Base-by-base conservation (phyloP, 2,888 invertebrate genomes). In the Marronus borbonicus region DNA sequence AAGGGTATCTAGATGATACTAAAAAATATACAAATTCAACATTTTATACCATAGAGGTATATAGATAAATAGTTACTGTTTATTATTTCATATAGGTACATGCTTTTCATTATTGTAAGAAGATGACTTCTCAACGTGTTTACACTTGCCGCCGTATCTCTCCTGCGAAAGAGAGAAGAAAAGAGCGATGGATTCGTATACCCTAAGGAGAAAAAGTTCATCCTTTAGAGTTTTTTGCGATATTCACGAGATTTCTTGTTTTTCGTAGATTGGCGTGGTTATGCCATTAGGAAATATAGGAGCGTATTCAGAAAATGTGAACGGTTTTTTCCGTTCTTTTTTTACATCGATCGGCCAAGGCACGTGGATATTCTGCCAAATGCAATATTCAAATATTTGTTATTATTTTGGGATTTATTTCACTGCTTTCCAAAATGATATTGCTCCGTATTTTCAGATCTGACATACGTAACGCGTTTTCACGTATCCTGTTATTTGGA, bases 321-420 rank as follows among this genome's bases (percentile, higher is more conserved):
- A 72, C 39, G 39, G 39, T 17, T 72, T 72, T 69, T 72, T 58
- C 28, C 17, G 8, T 55, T 44, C 36, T 24, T 58, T 44, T 58
- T 72, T 58, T 72, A 72, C 24, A 72, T 39, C 39, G 44, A 31
- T 58, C 17, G 72, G 58, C 58, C 36, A 58, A 58, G 72, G 36
- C 36, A 60, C 72, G 72, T 72, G 72, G 72, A 39, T 58, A 72
- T 58, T 60, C 72, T 72, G 72, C 72, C 68, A 72, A 72, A 72
- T 58, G 72, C 72, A 72, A 72, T 72, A 72, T 60, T 72, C 72
- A 72, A 58, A 72, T 72, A 72, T 72, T 72, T 39, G 36, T 72
- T 72, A 72, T 70, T 70, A 70, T 58, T 72, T 72, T 58, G 72
- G 72, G 72, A 72, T 72, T 72, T 72, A 72, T 72, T 72, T 55